phyloP scores from a whole-genome alignment of 2,888 invertebrate species.

The Sphaerolaimus hirsutus region DNA sequence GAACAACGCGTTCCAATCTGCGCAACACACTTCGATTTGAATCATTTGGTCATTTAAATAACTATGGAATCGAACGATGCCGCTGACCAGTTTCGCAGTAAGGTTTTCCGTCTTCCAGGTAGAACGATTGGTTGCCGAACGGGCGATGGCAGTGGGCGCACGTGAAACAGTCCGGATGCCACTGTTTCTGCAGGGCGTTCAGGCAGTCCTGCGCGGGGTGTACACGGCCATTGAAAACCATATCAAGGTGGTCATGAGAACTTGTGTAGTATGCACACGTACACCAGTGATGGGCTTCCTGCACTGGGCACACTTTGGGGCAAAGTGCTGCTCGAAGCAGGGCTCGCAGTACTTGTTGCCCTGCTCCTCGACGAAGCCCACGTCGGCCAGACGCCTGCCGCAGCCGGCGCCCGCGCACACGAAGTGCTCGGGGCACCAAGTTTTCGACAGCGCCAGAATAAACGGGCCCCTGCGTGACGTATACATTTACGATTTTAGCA shows the following conservation, averaged over 20 bases:
- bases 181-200: constrained; percentile 88
- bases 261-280: too few relatives aligned
- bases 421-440: constrained; percentile 98
- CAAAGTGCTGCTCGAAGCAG: constrained; percentile 87
- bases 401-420: constrained; percentile 74
- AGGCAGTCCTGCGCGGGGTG: constrained; percentile 84
- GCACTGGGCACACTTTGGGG: constrained; percentile 83
- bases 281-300: constrained; percentile 76
- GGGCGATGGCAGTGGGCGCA: constrained; percentile 80
- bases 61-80: too few relatives aligned
- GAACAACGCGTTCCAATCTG: constrained; percentile 93
- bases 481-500: too few relatives aligned
- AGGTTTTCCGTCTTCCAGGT: constrained; percentile 79
- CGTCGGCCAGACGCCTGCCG: constrained; percentile 62
- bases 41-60: not conserved
- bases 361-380: constrained; percentile 91
- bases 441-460: constrained; percentile 81
- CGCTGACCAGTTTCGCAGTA: constrained; percentile 67
- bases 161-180: constrained; percentile 89
- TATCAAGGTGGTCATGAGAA: too few relatives aligned
- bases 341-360: constrained; percentile 87
- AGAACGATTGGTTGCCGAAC: constrained; percentile 88
- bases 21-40: not conserved
- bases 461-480: constrained; percentile 87
- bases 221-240: too few relatives aligned